Conservation (phyloP, 2,113 vertebrate species). For the Lutjanus erythropterus region DNA sequence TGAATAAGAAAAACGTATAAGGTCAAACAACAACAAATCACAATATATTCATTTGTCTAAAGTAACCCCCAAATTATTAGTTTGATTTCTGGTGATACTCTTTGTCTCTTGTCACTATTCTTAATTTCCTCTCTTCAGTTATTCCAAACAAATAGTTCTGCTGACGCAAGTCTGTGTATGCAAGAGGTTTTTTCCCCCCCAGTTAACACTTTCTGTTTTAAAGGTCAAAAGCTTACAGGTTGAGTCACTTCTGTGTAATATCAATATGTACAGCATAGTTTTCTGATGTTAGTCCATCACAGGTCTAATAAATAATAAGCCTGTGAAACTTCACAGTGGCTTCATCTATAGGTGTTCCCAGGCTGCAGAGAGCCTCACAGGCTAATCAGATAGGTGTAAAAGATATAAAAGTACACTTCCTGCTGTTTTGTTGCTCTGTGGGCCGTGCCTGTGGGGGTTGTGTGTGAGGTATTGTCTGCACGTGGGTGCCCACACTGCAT, state of each 20-base stretch:
- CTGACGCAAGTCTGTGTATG: neutral
- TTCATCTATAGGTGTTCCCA: slow-evolving; percentile 56
- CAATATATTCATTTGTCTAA: neutral
- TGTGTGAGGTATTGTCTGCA: slow-evolving; percentile 48
- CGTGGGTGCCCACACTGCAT: slow-evolving; percentile 9
- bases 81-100: neutral
- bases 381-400: slow-evolving; percentile 54
- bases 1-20: neutral
- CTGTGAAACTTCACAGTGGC: slow-evolving; percentile 21
- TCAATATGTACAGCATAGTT: neutral
- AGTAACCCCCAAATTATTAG: neutral
- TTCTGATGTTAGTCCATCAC: neutral
- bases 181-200: neutral
- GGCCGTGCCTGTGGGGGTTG: slow-evolving; percentile 35
- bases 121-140: slow-evolving; percentile 2
- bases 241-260: slow-evolving; percentile 30
- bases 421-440: slow-evolving; percentile 67
- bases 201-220: neutral
- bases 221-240: slow-evolving; percentile 5
- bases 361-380: slow-evolving; percentile 24
- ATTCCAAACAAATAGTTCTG: slow-evolving; percentile 9
- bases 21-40: neutral
- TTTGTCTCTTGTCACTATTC: neutral
- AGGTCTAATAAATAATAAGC: too few species aligned
- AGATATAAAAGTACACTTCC: slow-evolving; percentile 59